These are phyloP conservation scores for Ferrisia virgata DNA, from an alignment of 2,888 invertebrate species.

Conservation along the genomic window DNA sequence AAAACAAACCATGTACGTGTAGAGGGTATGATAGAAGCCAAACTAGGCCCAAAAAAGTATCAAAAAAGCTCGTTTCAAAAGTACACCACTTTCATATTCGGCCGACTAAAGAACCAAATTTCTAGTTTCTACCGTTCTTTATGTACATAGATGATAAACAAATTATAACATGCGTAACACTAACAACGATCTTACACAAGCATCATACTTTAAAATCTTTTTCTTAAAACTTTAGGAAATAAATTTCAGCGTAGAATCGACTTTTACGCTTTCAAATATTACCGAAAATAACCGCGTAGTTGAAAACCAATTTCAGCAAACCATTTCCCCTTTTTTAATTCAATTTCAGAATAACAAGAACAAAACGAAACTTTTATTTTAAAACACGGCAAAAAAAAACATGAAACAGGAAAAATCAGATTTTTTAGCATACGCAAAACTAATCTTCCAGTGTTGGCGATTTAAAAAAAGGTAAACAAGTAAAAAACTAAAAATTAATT, in stretches of 20 bases:
- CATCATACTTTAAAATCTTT: neutral
- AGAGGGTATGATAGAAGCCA: constrained; percentile 5
- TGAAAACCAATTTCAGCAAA: neutral
- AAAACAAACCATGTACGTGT: constrained; percentile 11
- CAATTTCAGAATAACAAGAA: neutral
- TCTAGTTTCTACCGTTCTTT: neutral
- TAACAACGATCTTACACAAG: neutral
- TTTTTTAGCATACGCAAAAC: neutral
- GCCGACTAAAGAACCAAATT: neutral
- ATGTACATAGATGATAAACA: neutral
- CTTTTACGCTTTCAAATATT: neutral
- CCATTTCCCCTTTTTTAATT: neutral
- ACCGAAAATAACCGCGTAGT: neutral
- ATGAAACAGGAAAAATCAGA: neutral
- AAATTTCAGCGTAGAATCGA: neutral
- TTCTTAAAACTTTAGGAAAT: neutral
- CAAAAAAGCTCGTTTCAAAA: constrained; percentile 32
- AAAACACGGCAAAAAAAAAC: neutral
- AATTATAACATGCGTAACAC: neutral
- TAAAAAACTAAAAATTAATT: neutral
- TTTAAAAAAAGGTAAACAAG: neutral
- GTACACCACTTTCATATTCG: neutral
- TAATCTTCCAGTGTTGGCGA: neutral
- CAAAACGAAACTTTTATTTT: neutral
- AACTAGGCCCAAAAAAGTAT: neutral